Evolutionary conservation across 2,797 vertebrate genomes (phyloP).

Genomic region (Gobionotothen gibberifrons): DNA sequence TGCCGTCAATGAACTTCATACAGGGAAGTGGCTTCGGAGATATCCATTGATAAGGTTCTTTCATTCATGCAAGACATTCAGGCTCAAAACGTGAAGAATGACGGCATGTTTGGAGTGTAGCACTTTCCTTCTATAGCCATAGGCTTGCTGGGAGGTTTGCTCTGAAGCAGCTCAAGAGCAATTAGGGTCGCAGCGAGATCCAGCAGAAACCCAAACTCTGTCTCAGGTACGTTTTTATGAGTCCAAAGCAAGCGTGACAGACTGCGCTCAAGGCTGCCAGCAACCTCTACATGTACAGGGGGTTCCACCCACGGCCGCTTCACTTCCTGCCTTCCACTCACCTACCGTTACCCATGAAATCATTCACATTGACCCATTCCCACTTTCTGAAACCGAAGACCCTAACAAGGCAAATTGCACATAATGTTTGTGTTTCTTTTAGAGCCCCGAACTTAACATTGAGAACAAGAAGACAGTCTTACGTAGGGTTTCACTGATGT

Average conservation of each 20-base stretch:
- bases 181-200: slow-evolving; percentile 69
- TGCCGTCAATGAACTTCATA: no score
- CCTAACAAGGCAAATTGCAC: slow-evolving; percentile 74
- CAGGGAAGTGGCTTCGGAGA: neutral
- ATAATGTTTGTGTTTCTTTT: slow-evolving; percentile 67
- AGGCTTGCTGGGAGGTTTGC: slow-evolving; percentile 60
- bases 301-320: slow-evolving; percentile 61
- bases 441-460: slow-evolving; percentile 48
- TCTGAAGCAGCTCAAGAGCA: slow-evolving; percentile 73
- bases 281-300: slow-evolving; percentile 53
- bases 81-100: slow-evolving; percentile 41
- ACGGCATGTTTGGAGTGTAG: slow-evolving; percentile 59
- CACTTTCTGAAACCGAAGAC: slow-evolving; percentile 72
- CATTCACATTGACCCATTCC: slow-evolving; percentile 70
- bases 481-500: slow-evolving; percentile 41
- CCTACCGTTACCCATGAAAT: slow-evolving; percentile 76
- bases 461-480: slow-evolving; percentile 59
- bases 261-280: slow-evolving; percentile 65
- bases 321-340: slow-evolving; percentile 73
- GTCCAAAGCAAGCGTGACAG: slow-evolving; percentile 75
- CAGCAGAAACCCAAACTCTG: slow-evolving; percentile 68
- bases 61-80: slow-evolving; percentile 54
- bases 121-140: slow-evolving; percentile 49
- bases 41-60: slow-evolving; percentile 30
- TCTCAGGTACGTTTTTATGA: slow-evolving; percentile 81